Evolutionary conservation across 2,888 invertebrate species (phyloP), one percentile per base, ranked within the genome.

Genomic region (Horisme vitalbata): DNA sequence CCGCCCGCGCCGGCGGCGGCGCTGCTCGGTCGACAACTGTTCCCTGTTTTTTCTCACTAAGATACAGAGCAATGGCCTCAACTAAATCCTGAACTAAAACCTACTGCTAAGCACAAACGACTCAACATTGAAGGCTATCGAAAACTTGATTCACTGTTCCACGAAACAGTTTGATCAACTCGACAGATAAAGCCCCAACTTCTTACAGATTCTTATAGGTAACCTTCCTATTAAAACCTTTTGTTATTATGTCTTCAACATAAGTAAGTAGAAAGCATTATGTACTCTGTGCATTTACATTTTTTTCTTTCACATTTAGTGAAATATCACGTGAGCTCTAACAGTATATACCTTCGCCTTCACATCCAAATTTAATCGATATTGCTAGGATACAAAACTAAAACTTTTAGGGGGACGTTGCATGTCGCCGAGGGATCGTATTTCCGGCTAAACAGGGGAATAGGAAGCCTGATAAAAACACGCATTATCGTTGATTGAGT

Each of bases 321-420:
- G n/a, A n/a, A n/a, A n/a, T n/a, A n/a, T n/a, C n/a, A n/a, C n/a
- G n/a, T n/a, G n/a, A n/a, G n/a, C n/a, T n/a, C n/a, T n/a, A n/a
- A n/a, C n/a, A n/a, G n/a, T n/a, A n/a, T n/a, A n/a, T n/a, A n/a
- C n/a, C n/a, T n/a, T n/a, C n/a, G n/a, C n/a, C n/a, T n/a, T n/a
- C n/a, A n/a, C n/a, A n/a, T n/a, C 31, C 36, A 33, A 44, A 44
- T 34, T 48, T 47, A 71, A 86, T 87, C 86, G 68, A 85, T 87
- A 74, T 79, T 85, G 83, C 86, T 82, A 79, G 82, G 86, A 66
- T 68, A 87, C 87, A 63, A 68, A 66, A 71, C 63, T 58, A 64
- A 69, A 77, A 79, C 77, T 73, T 75, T 73, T 70, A 61, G 74
- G 76, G 75, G 66, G 59, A 54, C 63, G 55, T 56, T 60, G 55